phyloP scores from a whole-genome alignment of 1,140 invertebrate species.

The Drosophila setifemur region DNA sequence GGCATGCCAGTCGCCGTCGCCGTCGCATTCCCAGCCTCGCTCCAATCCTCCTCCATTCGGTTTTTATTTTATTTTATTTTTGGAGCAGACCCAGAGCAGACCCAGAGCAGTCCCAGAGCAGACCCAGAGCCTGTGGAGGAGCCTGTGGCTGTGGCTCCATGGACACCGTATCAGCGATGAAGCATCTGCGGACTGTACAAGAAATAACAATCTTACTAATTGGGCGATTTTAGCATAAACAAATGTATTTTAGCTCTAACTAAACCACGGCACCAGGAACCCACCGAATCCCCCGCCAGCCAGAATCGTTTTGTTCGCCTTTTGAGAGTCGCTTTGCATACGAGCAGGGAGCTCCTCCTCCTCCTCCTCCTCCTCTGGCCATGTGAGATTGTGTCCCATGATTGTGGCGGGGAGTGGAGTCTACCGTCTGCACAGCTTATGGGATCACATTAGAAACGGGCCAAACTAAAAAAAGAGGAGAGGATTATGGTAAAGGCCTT shows the following conservation, averaged over 20 bases:
- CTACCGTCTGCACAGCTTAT: neutral
- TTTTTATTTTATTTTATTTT: neutral
- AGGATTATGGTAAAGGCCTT: neutral
- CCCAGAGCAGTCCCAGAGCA: neutral
- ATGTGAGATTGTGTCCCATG: constrained; percentile 37
- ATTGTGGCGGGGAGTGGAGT: constrained; percentile 1
- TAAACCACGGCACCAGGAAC: constrained; percentile 45
- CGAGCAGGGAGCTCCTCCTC: too few species aligned
- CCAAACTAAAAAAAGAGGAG: too few species aligned
- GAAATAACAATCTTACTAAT: constrained; percentile 83
- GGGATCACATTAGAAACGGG: constrained; percentile 6
- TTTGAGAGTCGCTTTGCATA: constrained; percentile 61
- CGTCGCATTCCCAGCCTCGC: constrained; percentile 8
- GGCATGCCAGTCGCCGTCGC: constrained; percentile 51
- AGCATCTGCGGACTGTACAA: constrained; percentile 77
- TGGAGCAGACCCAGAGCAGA: neutral
- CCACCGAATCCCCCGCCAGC: neutral
- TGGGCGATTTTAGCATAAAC: constrained; percentile 83
- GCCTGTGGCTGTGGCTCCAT: neutral
- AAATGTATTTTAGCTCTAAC: constrained; percentile 82
- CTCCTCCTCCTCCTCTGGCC: too few species aligned
- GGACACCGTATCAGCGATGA: constrained; percentile 48
- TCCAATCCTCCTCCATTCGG: constrained; percentile 20
- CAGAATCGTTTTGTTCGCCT: constrained; percentile 63
- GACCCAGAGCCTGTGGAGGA: neutral